phyloP scores from a whole-genome alignment of 2,113 vertebrate species.

The Rynchops niger region DNA sequence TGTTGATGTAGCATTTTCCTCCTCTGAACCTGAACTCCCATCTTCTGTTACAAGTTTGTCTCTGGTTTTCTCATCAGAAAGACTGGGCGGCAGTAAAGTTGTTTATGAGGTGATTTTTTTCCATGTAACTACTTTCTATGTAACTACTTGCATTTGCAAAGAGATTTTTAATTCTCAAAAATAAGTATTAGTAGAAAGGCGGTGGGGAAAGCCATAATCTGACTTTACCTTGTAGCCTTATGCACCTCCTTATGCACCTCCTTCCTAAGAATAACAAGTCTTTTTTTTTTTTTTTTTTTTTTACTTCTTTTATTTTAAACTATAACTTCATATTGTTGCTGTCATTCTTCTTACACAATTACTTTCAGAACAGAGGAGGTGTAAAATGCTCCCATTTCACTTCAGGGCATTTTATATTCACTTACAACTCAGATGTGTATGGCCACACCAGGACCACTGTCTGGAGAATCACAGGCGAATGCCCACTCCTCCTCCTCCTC shows the following conservation, averaged over 20 bases:
- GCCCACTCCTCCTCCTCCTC: neutral
- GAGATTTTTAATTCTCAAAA: neutral
- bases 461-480: accelerated
- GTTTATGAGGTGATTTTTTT: neutral
- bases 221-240: neutral
- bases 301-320: neutral
- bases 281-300: too few species aligned
- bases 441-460: neutral
- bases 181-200: neutral
- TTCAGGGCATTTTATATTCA: neutral
- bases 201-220: neutral
- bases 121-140: neutral
- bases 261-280: neutral
- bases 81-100: neutral
- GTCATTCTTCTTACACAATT: neutral
- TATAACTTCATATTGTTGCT: neutral
- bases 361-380: neutral
- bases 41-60: neutral
- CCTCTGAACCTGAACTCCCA: neutral
- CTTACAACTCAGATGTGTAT: neutral
- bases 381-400: neutral
- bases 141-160: neutral
- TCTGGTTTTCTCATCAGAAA: neutral
- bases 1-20: neutral
- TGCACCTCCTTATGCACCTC: neutral